phyloP scores from a whole-genome alignment of 2,888 invertebrate genomes.

The Platynereis dumerilii region DNA sequence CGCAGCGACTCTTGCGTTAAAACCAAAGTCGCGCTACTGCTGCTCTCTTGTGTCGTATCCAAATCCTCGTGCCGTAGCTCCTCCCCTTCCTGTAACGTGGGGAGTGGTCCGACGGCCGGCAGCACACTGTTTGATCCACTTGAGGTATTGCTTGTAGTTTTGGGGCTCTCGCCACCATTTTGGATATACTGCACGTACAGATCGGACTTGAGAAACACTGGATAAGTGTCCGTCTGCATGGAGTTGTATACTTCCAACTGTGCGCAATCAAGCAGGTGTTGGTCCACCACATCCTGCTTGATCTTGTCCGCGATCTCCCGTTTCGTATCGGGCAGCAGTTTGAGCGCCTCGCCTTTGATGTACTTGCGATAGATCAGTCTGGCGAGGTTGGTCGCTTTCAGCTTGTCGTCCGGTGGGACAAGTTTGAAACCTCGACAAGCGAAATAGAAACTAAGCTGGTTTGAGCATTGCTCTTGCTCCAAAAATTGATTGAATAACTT shows the following conservation, averaged over 20 bases:
- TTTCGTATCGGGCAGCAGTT: constrained; percentile 73
- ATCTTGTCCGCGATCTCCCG: constrained; percentile 70
- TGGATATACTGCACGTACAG: constrained; percentile 74
- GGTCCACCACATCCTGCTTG: constrained; percentile 68
- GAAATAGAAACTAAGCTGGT: constrained; percentile 78
- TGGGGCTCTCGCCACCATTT: constrained; percentile 57
- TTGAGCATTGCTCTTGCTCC: constrained; percentile 55
- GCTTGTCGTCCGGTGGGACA: constrained; percentile 67
- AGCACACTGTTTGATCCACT: constrained; percentile 36
- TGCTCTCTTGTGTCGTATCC: constrained; percentile 4
- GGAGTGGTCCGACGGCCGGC: constrained; percentile 34
- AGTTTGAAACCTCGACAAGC: constrained; percentile 68
- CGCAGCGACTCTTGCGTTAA: constrained; percentile 28
- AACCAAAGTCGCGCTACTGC: constrained; percentile 14
- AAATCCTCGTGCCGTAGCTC: constrained; percentile 32
- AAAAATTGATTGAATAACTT: constrained; percentile 76
- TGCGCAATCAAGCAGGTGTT: constrained; percentile 84
- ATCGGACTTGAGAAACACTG: constrained; percentile 90
- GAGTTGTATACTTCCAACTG: constrained; percentile 82
- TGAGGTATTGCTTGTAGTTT: constrained; percentile 30
- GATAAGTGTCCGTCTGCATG: constrained; percentile 87
- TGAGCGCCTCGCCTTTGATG: constrained; percentile 76
- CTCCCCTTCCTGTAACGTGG: constrained; percentile 35
- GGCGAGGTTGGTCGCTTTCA: constrained; percentile 72
- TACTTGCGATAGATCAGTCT: constrained; percentile 69